Conservation (phyloP, 1,140 invertebrate species). For the Temnothorax longispinosus region DNA sequence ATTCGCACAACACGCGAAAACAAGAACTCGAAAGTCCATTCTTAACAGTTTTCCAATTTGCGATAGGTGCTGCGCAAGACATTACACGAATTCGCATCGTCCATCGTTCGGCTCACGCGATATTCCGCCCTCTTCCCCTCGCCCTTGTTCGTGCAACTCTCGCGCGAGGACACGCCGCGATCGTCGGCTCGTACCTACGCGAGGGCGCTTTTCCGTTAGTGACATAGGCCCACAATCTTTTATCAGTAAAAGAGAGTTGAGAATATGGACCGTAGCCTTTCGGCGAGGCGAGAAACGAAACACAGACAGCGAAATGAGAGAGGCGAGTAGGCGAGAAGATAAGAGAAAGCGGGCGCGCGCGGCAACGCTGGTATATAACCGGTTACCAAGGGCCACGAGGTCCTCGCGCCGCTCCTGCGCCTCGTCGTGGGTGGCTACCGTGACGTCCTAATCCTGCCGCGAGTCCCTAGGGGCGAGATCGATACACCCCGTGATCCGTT, state of each 20-base stretch:
- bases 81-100: neutral
- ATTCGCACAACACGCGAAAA: neutral
- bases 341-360: neutral
- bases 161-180: neutral
- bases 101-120: neutral
- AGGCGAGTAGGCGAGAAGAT: slow-evolving; percentile 7
- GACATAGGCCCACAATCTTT: neutral
- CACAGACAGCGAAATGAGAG: neutral
- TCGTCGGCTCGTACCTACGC: slow-evolving; percentile 6
- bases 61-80: neutral
- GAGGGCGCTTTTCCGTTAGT: slow-evolving; percentile 30
- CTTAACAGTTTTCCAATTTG: neutral
- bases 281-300: neutral
- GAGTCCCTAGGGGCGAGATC: slow-evolving; percentile 79
- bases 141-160: neutral
- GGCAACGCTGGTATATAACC: slow-evolving; percentile 49
- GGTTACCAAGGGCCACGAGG: slow-evolving; percentile 65
- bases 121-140: neutral
- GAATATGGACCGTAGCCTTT: neutral
- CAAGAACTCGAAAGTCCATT: neutral
- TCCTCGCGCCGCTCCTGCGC: slow-evolving; percentile 66
- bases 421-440: slow-evolving; percentile 73
- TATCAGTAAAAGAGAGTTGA: too few species aligned
- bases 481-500: slow-evolving; percentile 76
- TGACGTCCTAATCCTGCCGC: slow-evolving; percentile 73